A percentile compares a stretch with the other conserved stretches of the same genome.
phyloP scores from a whole-genome alignment of 2,888 invertebrate genomes.

The Acholoe squamosa region DNA sequence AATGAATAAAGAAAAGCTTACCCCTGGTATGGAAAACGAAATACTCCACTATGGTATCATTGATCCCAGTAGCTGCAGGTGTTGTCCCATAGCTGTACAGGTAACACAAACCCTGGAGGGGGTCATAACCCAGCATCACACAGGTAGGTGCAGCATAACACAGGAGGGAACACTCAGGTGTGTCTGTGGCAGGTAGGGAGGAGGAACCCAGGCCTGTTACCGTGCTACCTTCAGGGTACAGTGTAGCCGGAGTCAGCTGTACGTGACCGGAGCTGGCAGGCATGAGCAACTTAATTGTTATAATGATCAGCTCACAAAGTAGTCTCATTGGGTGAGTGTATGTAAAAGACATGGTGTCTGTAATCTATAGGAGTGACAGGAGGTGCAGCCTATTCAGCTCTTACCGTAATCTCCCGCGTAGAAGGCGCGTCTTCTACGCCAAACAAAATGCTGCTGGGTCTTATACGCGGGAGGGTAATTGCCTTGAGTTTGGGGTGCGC shows the following conservation, averaged over 20 bases:
- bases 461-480: no score
- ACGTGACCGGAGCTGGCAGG: not conserved
- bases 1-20: not conserved
- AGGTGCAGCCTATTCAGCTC: no score
- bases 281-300: not conserved
- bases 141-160: not conserved
- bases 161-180: not conserved
- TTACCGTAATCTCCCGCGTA: no score
- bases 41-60: not conserved
- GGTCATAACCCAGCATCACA: not conserved
- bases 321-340: no score
- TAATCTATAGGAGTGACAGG: no score
- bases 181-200: not conserved
- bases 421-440: no score
- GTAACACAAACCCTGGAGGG: not conserved
- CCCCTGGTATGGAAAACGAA: not conserved
- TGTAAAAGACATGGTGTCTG: no score
- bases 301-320: not conserved
- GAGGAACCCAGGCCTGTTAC: not conserved
- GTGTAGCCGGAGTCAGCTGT: not conserved
- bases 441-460: no score
- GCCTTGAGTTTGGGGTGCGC: no score
- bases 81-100: not conserved
- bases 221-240: not conserved
- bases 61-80: not conserved